Base-by-base conservation (phyloP, 2,113 vertebrate genomes). In the Pao palembangensis region DNA sequence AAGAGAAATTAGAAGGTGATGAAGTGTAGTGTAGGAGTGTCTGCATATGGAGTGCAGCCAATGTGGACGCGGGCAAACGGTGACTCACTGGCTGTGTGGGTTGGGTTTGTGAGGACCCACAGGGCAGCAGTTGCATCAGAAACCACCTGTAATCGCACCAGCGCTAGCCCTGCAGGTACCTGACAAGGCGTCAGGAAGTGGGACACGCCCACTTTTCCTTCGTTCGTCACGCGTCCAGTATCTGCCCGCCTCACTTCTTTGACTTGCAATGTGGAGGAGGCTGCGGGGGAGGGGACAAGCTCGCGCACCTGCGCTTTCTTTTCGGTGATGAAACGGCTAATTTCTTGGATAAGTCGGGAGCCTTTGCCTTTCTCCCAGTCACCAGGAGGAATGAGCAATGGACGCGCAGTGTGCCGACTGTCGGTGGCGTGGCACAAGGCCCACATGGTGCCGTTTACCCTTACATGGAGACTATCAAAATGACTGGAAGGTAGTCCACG, bases 71-170 rank as follows among this genome's bases (percentile, higher is more conserved):
- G 64, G 69, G 57, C 73, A 67, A 73, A 73, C 68, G 57, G 70
- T 87, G 78, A 84, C 59, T 88, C 79, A 85, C 51, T 49, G 63
- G 74, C 46, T 83, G 59, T 65, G 85, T 83, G 77, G 77, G 85
- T 13, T 65, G 61, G 67, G 41, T 66, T 73, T 73, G 53, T 67
- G 64, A 55, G 63, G 53, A 75, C 78, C 65, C 69, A 64, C 75
- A 66, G 58, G 58, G 49, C 51, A 71, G 54, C 55, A 41, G 54
- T 69, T 82, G 69, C 64, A 72, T 81, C 54, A 49, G 42, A 60
- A 76, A 38, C 51, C 53, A 44, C 52, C 64, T 51, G 55, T 58
- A 67, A 69, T 63, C 64, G 48, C 61, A 54, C 51, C 61, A 56
- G 49, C 31, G 12, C 28, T 42, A 65, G 64, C 69, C 55, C 50